Conservation (phyloP, 2,888 invertebrate species). For the Crematogaster levior region DNA sequence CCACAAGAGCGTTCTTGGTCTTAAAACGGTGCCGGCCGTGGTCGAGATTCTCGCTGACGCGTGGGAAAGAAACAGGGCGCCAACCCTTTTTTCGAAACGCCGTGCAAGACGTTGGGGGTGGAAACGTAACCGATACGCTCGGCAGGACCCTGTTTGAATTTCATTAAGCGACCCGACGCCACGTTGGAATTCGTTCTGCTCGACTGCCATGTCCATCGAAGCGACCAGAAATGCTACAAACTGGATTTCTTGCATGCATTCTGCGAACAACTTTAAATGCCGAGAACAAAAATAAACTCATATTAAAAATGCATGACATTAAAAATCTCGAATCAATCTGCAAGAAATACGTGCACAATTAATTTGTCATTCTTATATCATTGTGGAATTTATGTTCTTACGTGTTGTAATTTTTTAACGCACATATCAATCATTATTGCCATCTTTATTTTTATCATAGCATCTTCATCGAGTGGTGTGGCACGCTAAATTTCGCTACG, state of each 20-base stretch:
- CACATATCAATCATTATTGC: background rate
- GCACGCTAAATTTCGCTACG: background rate
- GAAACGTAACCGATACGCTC: constrained; percentile 74
- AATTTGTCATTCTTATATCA: background rate
- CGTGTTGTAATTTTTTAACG: background rate
- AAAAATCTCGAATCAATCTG: background rate
- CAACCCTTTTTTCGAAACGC: constrained; percentile 65
- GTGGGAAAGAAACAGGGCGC: constrained; percentile 73
- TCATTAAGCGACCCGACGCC: constrained; percentile 68
- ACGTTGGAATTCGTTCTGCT: constrained; percentile 62
- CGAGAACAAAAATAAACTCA: background rate
- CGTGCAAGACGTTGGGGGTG: constrained; percentile 68
- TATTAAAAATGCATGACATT: constrained; percentile 7
- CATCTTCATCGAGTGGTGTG: background rate
- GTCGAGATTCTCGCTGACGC: constrained; percentile 50
- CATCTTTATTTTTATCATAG: background rate
- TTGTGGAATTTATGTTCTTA: background rate
- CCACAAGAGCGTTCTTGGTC: background rate
- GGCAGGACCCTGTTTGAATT: constrained; percentile 72
- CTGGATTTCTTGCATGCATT: constrained; percentile 32
- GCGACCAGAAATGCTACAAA: constrained; percentile 56
- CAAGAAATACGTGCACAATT: background rate
- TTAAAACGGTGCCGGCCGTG: background rate
- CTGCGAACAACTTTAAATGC: constrained; percentile 26
- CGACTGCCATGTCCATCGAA: constrained; percentile 60